phyloP scores from a whole-genome alignment of 2,113 vertebrate genomes.

The Felis catus region F.catus_Fca126_mat1.0 CM031413.1:15953501-15954000 shows the following conservation, averaged over 20 bases:
- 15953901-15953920: background rate
- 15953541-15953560: background rate
- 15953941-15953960: background rate
- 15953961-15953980: background rate
- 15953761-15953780: background rate
- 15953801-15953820: background rate
- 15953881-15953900: background rate
- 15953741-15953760: background rate
- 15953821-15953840: background rate
- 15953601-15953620: too few species aligned
- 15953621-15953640: too few species aligned
- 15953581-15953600: too few species aligned
- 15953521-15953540: background rate
- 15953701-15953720: too few species aligned
- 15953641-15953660: too few species aligned
- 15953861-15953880: background rate
- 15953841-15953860: background rate
- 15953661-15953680: too few species aligned
- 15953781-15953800: background rate
- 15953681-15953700: too few species aligned
- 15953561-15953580: too few species aligned
- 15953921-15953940: background rate
- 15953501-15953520: background rate
- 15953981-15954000: background rate
- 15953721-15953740: too few species aligned